These are phyloP conservation scores for Drosophila melanica DNA, from an alignment of 1,140 invertebrate genomes.

Conservation along the genomic window DNA sequence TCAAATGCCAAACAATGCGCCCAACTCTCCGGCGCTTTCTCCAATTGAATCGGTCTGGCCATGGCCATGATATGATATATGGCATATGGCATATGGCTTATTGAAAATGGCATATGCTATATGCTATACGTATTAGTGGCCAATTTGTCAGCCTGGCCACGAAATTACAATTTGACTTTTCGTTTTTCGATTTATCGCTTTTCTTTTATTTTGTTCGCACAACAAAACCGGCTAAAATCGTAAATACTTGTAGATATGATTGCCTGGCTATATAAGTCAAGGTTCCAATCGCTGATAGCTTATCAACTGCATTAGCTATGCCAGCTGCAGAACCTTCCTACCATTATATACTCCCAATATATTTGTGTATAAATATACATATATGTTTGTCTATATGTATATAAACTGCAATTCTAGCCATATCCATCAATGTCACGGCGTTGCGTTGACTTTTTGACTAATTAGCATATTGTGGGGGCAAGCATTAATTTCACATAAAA, in stretches of 20 bases:
- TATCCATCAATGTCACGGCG: conserved; percentile 72
- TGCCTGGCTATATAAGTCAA: conserved; percentile 62
- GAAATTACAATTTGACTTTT: conserved; percentile 4
- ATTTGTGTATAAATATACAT: no score
- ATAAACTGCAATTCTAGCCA: conserved; percentile 8
- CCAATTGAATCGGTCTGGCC: conserved; percentile 48
- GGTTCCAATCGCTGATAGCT: conserved; percentile 61
- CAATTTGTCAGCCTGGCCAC: conserved; percentile 1
- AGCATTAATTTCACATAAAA: conserved; percentile 13
- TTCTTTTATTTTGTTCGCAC: background rate
- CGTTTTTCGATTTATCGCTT: background rate
- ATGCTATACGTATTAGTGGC: conserved; percentile 3
- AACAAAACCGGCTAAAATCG: conserved; percentile 13
- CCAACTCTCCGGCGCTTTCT: conserved; percentile 65
- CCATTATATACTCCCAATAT: background rate
- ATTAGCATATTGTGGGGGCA: conserved; percentile 53
- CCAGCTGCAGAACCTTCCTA: conserved; percentile 12
- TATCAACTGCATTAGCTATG: conserved; percentile 43
- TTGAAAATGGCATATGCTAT: conserved; percentile 12
- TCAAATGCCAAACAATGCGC: conserved; percentile 60
- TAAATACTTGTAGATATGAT: conserved; percentile 15
- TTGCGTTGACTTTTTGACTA: conserved; percentile 21
- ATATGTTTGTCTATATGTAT: conserved; percentile 2
- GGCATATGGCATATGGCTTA: conserved; percentile 21
- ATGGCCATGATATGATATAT: conserved; percentile 17